These are phyloP conservation scores for Saxidomus purpurata DNA, from an alignment of 1,140 invertebrate species.

Conservation along the genomic window DNA sequence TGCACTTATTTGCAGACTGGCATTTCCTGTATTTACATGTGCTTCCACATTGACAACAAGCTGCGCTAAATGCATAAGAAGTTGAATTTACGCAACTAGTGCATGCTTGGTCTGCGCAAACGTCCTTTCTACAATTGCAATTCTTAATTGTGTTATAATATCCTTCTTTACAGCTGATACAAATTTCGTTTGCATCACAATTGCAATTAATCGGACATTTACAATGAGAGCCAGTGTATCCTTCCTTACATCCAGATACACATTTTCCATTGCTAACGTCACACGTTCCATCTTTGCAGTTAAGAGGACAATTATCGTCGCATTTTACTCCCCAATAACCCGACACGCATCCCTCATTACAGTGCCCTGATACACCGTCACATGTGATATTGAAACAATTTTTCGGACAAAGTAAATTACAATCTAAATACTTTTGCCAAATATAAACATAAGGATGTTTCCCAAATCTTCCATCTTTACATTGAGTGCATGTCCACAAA, in stretches of 20 bases:
- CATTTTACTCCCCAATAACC: conserved; percentile 31
- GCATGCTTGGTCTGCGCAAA: not conserved
- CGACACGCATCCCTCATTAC: not conserved
- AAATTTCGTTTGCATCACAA: not conserved
- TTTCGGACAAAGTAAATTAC: not conserved
- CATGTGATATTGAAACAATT: not conserved
- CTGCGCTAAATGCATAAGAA: not conserved
- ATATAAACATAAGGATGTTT: too few species aligned
- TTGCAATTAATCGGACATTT: not conserved
- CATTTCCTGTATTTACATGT: not conserved
- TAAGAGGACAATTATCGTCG: not conserved
- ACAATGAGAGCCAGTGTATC: not conserved
- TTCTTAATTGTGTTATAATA: not conserved
- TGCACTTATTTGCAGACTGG: not conserved
- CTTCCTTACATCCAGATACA: not conserved
- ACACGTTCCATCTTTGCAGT: not conserved
- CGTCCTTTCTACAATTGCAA: not conserved
- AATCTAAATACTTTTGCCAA: not conserved
- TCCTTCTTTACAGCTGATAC: not conserved
- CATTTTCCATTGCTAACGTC: too few species aligned
- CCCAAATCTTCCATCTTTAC: too few species aligned
- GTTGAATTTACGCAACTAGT: not conserved
- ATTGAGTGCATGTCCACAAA: too few species aligned
- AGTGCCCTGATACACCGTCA: not conserved
- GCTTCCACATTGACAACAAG: not conserved